Evolutionary conservation across 2,113 vertebrate species (phyloP).

Genomic region (Campylomormyrus numenius): DNA sequence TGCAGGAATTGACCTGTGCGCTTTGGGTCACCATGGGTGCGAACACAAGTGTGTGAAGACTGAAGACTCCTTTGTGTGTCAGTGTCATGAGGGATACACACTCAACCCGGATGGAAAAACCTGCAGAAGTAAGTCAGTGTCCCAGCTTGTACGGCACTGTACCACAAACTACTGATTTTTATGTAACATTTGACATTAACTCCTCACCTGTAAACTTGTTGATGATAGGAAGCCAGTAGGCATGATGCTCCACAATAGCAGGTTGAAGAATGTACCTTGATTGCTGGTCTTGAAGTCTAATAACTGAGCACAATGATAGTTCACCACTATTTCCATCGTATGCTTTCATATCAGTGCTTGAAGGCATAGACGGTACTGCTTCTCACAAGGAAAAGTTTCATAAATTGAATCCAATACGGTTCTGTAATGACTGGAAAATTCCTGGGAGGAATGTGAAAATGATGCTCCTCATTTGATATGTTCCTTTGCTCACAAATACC

Average conservation of each 20-base stretch:
- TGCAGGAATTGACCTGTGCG: neutral
- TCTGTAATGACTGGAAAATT: neutral
- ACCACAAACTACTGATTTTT: neutral
- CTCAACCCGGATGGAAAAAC: constrained; percentile 60
- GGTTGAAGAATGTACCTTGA: neutral
- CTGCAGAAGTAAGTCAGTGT: constrained; percentile 26
- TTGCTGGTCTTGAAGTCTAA: neutral
- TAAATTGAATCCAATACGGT: neutral
- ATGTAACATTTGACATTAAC: neutral
- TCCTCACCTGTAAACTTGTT: neutral
- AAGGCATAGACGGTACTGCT: neutral
- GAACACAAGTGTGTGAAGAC: neutral
- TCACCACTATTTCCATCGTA: neutral
- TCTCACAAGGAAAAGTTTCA: neutral
- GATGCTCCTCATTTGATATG: neutral
- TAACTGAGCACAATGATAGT: neutral
- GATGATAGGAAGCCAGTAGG: neutral
- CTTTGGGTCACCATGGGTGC: too few relatives aligned
- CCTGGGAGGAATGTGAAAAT: neutral
- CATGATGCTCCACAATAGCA: neutral
- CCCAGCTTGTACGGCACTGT: neutral
- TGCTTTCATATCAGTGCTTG: neutral
- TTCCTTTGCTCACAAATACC: neutral
- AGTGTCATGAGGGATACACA: constrained; percentile 58
- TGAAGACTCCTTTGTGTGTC: constrained; percentile 62